Conservation (phyloP, 2,113 vertebrate genomes). For the Meriones unguiculatus region DNA sequence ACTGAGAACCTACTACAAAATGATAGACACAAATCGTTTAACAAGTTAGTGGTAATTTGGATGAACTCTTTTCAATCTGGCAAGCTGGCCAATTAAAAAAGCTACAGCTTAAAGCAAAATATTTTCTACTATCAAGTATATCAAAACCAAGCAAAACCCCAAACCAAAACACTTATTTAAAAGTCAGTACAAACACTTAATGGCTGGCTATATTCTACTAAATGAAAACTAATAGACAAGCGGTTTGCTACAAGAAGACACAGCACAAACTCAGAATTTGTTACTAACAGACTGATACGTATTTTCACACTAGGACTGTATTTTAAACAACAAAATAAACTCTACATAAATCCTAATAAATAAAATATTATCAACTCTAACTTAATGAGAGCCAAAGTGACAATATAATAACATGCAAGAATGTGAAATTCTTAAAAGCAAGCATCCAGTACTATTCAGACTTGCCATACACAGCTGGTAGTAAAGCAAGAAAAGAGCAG, state of each 20-base stretch:
- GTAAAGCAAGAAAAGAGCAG: conserved; percentile 84
- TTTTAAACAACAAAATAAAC: conserved; percentile 48
- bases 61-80: conserved; percentile 54
- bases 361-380: conserved; percentile 67
- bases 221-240: conserved; percentile 42
- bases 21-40: conserved; percentile 1
- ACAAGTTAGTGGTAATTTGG: conserved; percentile 42
- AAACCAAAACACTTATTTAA: not conserved
- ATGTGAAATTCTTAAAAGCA: conserved; percentile 84
- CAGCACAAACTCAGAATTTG: conserved; percentile 6
- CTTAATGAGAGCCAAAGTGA: conserved; percentile 74
- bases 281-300: not conserved
- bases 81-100: conserved; percentile 42
- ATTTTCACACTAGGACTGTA: conserved; percentile 51
- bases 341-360: conserved; percentile 63
- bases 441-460: conserved; percentile 84
- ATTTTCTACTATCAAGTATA: conserved; percentile 32
- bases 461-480: conserved; percentile 88
- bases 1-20: conserved; percentile 18
- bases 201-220: conserved; percentile 24
- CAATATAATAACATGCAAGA: conserved; percentile 78
- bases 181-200: conserved; percentile 33
- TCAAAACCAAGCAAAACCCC: not conserved
- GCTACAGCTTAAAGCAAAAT: conserved; percentile 10
- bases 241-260: conserved; percentile 38